phyloP scores from a whole-genome alignment of 2,888 invertebrate genomes.

The Agapetus fuscipes region DNA sequence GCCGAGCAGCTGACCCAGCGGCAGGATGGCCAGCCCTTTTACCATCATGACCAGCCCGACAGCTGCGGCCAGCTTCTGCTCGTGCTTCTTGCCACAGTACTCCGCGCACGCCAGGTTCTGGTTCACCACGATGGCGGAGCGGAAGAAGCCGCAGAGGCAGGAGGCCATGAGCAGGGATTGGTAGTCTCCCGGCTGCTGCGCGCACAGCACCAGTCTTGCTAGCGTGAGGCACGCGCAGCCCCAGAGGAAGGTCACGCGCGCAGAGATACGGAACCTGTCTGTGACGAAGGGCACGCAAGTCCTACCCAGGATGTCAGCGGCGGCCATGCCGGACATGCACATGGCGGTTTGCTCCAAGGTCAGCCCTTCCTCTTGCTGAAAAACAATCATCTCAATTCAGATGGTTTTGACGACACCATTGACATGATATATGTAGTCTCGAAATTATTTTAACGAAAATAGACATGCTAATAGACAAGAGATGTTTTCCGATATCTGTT shows the following conservation, averaged over 20 bases:
- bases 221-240: constrained; percentile 50
- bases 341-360: constrained; percentile 47
- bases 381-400: too few species aligned
- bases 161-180: constrained; percentile 44
- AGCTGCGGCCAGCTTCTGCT: constrained; percentile 49
- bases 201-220: constrained; percentile 52
- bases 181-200: constrained; percentile 47
- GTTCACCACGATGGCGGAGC: constrained; percentile 64
- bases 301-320: constrained; percentile 57
- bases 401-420: too few species aligned
- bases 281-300: constrained; percentile 54
- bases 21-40: constrained; percentile 58
- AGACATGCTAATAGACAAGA: too few species aligned
- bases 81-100: constrained; percentile 35
- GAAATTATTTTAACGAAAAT: too few species aligned
- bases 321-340: constrained; percentile 62
- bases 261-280: constrained; percentile 49
- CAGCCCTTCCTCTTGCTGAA: constrained; percentile 29
- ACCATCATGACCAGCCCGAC: constrained; percentile 64
- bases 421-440: too few species aligned
- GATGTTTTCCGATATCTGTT: too few species aligned
- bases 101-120: constrained; percentile 62
- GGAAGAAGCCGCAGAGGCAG: constrained; percentile 55
- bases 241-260: constrained; percentile 51
- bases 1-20: constrained; percentile 53